These are phyloP conservation scores for Elephantulus edwardii DNA, from an alignment of 2,113 vertebrate species.

Conservation along the genomic window DNA sequence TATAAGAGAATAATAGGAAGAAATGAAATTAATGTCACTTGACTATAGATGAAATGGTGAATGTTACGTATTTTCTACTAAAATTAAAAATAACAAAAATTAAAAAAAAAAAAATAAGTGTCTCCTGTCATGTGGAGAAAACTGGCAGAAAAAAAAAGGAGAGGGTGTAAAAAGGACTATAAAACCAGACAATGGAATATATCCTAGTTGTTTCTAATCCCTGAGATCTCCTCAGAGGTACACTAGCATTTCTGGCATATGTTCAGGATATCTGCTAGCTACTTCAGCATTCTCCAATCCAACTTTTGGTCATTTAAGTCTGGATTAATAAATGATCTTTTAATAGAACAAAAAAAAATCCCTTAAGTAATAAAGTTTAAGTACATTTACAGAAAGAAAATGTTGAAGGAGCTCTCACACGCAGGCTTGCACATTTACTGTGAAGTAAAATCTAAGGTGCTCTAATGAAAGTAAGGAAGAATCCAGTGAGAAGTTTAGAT, in stretches of 20 bases:
- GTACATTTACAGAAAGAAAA: constrained; percentile 33
- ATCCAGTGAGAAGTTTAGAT: constrained; percentile 15
- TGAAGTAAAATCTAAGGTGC: no score
- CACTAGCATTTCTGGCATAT: not conserved
- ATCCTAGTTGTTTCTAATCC: not conserved
- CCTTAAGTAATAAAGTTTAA: not conserved
- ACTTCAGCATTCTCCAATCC: not conserved
- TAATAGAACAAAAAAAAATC: constrained; percentile 8
- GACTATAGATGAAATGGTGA: not conserved
- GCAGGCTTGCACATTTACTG: not conserved
- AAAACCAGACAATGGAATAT: not conserved
- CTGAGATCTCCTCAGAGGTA: not conserved
- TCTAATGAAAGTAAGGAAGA: not conserved
- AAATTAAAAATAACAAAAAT: no score
- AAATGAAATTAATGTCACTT: not conserved
- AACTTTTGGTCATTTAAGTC: not conserved
- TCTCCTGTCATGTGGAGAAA: not conserved
- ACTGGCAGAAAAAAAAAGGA: not conserved
- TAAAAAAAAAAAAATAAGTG: no score
- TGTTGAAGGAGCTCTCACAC: not conserved
- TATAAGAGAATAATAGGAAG: not conserved
- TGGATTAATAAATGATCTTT: not conserved
- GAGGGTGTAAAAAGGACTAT: not conserved
- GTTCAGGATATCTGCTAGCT: not conserved
- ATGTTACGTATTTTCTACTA: no score